Percentiles rank a stretch among this genome's conserved stretches.
Conservation (phyloP, 2,888 invertebrate genomes). For the Erebia aethiops region DNA sequence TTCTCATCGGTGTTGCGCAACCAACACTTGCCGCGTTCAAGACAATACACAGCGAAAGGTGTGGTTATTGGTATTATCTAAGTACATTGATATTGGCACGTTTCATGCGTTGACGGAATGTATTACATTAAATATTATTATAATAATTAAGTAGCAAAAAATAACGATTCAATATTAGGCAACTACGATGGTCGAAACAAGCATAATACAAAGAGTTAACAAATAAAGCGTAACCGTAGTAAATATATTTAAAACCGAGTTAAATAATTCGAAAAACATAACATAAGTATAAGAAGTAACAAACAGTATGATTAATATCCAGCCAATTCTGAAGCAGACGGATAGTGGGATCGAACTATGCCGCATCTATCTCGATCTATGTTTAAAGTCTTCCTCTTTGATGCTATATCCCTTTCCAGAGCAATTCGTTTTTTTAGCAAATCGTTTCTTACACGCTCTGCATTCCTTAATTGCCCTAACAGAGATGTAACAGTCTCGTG, state of each 20-base stretch:
- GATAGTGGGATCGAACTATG: conserved; percentile 86
- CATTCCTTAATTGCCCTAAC: conserved; percentile 85
- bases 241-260: not conserved
- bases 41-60: conserved; percentile 40
- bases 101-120: conserved; percentile 15
- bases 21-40: conserved; percentile 26
- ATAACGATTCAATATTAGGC: not conserved
- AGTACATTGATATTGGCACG: conserved; percentile 18
- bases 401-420: conserved; percentile 86
- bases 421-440: conserved; percentile 83
- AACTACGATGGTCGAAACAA: not conserved
- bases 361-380: conserved; percentile 87
- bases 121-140: not conserved
- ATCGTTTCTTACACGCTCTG: conserved; percentile 80
- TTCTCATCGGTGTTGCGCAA: conserved; percentile 31
- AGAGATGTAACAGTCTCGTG: conserved; percentile 87
- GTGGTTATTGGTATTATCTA: conserved; percentile 5
- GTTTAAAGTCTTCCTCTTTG: conserved; percentile 87
- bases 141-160: not conserved
- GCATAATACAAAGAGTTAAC: not conserved
- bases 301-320: conserved; percentile 66
- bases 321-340: conserved; percentile 86
- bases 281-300: not conserved
- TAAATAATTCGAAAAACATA: not conserved
- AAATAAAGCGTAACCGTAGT: not conserved